Evolutionary conservation across 2,888 invertebrate species (phyloP), one percentile per base, ranked within the genome.

Genomic region (Dorcus parallelipipedus): DNA sequence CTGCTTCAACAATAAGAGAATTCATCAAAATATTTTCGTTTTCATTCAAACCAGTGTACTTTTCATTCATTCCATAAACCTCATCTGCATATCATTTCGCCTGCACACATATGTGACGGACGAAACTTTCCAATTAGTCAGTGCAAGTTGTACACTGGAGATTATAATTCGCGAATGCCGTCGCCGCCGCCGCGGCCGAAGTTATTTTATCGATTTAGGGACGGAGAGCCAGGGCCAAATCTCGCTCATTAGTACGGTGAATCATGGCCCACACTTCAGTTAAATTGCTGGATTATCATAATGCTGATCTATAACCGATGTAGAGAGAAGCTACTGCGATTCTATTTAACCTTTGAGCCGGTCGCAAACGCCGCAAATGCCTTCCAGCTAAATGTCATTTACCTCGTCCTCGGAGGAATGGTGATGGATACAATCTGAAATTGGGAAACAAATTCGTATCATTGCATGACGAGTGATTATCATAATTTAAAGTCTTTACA

Each of bases 221-320:
- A 60, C 55, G 57, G 59, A 61, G 59, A 57, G 26, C 47, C 20
- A 58, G 50, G 58, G 54, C 65, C 62, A 61, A 63, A 63, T 65
- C 63, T 65, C 65, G 62, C 61, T 63, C 62, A 65, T 61, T 65
- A 62, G 59, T 59, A 64, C 61, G 61, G 62, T 62, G 65, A 65
- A 61, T 65, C 65, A 63, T 58, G 59, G 64, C 55, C 59, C 57
- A 61, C 63, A 61, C 62, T 64, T 59, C 61, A 65, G 61, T 63
- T 59, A 54, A 65, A 63, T 65, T 65, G 61, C 58, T 52, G 63
- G 62, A 65, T 64, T 63, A 65, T 63, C 62, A 65, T 64, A 65
- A 64, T 62, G 56, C 61, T 62, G 61, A 62, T 61, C 58, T 64
- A 62, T 60, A 54, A 58, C 58, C 55, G 47, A 51, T 41, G 59